phyloP scores from a whole-genome alignment of 2,797 vertebrate genomes.

The Lutjanus campechanus region DNA sequence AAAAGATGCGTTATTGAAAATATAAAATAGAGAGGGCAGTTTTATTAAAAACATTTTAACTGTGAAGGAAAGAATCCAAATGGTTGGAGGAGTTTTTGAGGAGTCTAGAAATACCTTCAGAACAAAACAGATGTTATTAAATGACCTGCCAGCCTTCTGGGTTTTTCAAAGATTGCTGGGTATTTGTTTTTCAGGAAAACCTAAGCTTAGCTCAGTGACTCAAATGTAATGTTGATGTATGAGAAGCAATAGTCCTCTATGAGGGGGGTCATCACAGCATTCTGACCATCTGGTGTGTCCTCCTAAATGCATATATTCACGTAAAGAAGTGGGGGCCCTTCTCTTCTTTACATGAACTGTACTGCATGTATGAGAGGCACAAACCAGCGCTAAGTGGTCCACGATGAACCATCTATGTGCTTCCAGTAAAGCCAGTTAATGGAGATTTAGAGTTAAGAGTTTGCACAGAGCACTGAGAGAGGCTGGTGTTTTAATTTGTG shows the following conservation, averaged over 20 bases:
- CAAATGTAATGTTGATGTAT: background rate
- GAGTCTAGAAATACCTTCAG: too few species aligned
- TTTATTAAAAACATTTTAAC: background rate
- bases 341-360: too few species aligned
- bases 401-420: background rate
- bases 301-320: too few species aligned
- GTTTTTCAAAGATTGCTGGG: too few species aligned
- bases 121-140: too few species aligned
- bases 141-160: too few species aligned
- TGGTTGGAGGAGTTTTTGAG: background rate
- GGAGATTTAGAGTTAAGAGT: background rate
- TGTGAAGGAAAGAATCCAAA: too few species aligned
- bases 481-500: conserved; percentile 18
- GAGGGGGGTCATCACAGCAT: too few species aligned
- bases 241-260: too few species aligned
- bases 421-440: conserved; percentile 12
- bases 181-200: background rate
- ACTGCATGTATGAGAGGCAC: background rate
- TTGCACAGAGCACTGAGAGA: conserved; percentile 18
- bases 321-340: too few species aligned
- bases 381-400: background rate
- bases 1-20: background rate
- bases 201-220: background rate
- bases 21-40: background rate
- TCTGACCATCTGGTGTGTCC: too few species aligned